Evolutionary conservation across 92 coral and sea anemone species (phyloP), one percentile per base, ranked within the genome.

Genomic region (Porites cylindrica): DNA sequence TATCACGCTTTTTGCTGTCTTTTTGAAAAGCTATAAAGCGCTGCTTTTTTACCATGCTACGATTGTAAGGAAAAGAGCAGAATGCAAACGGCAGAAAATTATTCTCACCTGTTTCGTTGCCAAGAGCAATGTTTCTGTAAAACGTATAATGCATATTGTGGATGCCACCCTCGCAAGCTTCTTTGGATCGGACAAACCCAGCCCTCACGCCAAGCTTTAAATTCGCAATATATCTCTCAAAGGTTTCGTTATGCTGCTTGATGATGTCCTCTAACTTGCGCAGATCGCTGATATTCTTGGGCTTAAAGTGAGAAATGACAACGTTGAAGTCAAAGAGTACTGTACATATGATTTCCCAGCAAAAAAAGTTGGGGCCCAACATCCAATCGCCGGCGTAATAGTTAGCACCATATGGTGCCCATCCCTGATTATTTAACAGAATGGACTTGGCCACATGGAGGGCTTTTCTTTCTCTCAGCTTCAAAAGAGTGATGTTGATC

Each of bases 321-420:
- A 43, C 69, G 17, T 11, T 7, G 9, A 18, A 0, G 18, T 93
- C 19, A 5, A 12, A 16, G 8, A 81, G 82, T 47, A 91, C 59
- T 6, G 7, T 0, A 56, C 96, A 88, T 17, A 95, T 79, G 1
- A 94, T 91, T 63, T 97, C 90, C 98, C 97, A 95, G 54, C 92
- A 92, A 70, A 83, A 92, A 7, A 76, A 76, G 66, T 95, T 89
- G 10, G 96, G 96, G 0, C 97, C 99, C 1, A 97, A 62, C 88
- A 97, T 72, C 96, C 96, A 97, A 70, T 93, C 98, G 1, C 99
- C 99, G 20, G 87, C 72, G 73, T 95, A 97, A 80, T 95, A 97
- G 51, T 92, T 91, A 12, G 85, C 75, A 38, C 82, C 91, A 14
- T 85, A 90, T 9, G 99, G 98, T 8, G 80, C 80, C 81, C 82